Evolutionary conservation across 2,797 vertebrate species (phyloP).

Genomic region (Champsocephalus gunnari): DNA sequence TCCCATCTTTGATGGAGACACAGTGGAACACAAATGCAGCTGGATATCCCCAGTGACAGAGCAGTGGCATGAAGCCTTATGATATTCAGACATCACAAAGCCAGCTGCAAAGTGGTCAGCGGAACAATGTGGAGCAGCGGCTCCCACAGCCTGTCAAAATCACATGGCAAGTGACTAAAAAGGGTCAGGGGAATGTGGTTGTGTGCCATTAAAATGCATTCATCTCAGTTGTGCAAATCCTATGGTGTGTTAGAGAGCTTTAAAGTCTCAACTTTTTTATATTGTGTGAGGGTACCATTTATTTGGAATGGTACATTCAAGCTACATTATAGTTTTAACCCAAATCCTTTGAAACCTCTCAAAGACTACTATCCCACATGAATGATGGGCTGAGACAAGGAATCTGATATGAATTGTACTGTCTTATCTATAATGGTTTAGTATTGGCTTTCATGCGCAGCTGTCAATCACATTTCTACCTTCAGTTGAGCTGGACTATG

Average conservation of each 20-base stretch:
- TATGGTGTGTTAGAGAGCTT: slow-evolving; percentile 27
- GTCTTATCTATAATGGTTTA: slow-evolving; percentile 15
- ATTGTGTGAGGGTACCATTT: not conserved
- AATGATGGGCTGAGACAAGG: slow-evolving; percentile 2
- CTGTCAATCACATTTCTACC: slow-evolving; percentile 40
- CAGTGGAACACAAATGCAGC: slow-evolving; percentile 60
- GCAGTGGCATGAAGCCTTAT: slow-evolving; percentile 37
- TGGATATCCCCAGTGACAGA: slow-evolving; percentile 44
- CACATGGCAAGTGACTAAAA: slow-evolving; percentile 43
- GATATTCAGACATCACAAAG: slow-evolving; percentile 56
- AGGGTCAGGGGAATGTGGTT: slow-evolving; percentile 29
- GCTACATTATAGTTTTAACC: not conserved
- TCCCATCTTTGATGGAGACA: slow-evolving; percentile 65
- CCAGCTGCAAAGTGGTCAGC: slow-evolving; percentile 60
- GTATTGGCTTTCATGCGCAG: slow-evolving; percentile 27
- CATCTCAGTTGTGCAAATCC: slow-evolving; percentile 40
- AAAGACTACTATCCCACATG: not conserved
- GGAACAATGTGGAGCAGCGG: slow-evolving; percentile 39
- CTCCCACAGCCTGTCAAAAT: slow-evolving; percentile 43
- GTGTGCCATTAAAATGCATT: slow-evolving; percentile 48
- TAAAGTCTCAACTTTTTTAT: not conserved
- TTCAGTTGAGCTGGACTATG: slow-evolving; percentile 11
- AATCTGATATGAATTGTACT: slow-evolving; percentile 10
- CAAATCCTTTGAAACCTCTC: not conserved
- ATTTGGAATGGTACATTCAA: slow-evolving; percentile 9